These are phyloP conservation scores for Tetanocera ferruginea DNA, from an alignment of 2,888 invertebrate species.

Conservation along the genomic window DNA sequence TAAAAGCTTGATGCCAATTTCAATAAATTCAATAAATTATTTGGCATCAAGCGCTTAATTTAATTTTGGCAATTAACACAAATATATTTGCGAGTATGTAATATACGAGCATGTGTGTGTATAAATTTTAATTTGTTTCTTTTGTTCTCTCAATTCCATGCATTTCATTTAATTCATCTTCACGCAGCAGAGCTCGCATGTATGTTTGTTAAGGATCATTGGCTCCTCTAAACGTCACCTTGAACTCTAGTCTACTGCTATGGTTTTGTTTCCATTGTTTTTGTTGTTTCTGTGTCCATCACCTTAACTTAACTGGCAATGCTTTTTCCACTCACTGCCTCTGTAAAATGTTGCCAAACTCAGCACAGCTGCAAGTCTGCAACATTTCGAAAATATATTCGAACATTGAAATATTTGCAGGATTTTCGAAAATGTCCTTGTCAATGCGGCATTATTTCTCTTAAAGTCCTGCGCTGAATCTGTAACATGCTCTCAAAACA, in stretches of 20 bases:
- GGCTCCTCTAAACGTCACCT: slow-evolving; percentile 27
- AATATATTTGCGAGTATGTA: too few relatives aligned
- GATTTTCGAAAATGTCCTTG: not conserved
- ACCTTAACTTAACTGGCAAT: slow-evolving; percentile 4
- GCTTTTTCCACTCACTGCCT: not conserved
- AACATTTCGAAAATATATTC: not conserved
- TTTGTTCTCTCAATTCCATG: not conserved
- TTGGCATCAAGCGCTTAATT: too few relatives aligned
- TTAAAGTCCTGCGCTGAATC: slow-evolving; percentile 19
- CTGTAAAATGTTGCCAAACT: not conserved
- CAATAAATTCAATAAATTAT: too few relatives aligned
- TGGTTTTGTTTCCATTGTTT: not conserved
- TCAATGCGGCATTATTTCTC: not conserved
- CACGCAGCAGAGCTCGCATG: not conserved
- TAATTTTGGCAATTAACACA: too few relatives aligned
- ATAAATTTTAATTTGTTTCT: not conserved
- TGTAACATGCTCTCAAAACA: not conserved
- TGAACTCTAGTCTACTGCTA: slow-evolving; percentile 28
- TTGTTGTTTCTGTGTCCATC: slow-evolving; percentile 16
- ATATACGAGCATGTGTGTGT: too few relatives aligned
- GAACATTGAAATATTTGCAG: not conserved
- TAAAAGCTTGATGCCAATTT: too few relatives aligned
- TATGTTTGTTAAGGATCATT: slow-evolving; percentile 16
- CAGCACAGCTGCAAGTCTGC: not conserved
- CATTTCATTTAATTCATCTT: not conserved